Evolutionary conservation across 2,888 invertebrate species (phyloP).

Genomic region (Tetanocera ferruginea): DNA sequence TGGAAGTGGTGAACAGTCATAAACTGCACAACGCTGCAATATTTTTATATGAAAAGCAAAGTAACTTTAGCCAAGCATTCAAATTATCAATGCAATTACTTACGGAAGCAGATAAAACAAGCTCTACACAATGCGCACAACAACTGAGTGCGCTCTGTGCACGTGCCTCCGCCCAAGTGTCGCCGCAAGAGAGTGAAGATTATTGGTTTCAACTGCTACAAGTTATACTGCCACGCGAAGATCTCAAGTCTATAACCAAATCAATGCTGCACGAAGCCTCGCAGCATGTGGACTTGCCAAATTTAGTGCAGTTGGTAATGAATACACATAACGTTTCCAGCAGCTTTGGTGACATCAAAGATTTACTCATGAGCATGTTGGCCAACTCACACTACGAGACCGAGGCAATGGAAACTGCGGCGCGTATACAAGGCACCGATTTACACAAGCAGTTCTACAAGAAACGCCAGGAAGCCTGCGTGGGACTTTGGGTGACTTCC

Average conservation of each 20-base stretch:
- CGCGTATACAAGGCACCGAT: conserved; percentile 76
- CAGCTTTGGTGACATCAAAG: conserved; percentile 76
- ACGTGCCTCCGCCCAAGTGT: conserved; percentile 70
- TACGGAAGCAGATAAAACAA: conserved; percentile 49
- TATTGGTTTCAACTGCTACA: conserved; percentile 72
- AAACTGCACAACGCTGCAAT: conserved; percentile 78
- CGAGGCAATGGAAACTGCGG: conserved; percentile 78
- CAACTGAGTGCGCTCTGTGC: conserved; percentile 67
- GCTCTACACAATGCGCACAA: conserved; percentile 54
- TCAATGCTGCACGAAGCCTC: conserved; percentile 73
- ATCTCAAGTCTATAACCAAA: conserved; percentile 68
- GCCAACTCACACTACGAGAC: conserved; percentile 83
- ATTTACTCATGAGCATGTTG: conserved; percentile 77
- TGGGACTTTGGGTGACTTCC: conserved; percentile 67
- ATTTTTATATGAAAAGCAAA: conserved; percentile 80
- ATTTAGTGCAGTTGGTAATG: conserved; percentile 74
- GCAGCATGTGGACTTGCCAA: conserved; percentile 73
- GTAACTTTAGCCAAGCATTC: conserved; percentile 81
- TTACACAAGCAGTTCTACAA: conserved; percentile 73
- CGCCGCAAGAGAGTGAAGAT: conserved; percentile 69
- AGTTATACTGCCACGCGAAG: conserved; percentile 67
- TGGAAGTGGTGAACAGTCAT: conserved; percentile 76
- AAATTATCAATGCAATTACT: conserved; percentile 73
- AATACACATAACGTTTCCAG: conserved; percentile 69
- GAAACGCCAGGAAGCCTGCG: conserved; percentile 57